Base-by-base conservation (phyloP, 2,797 vertebrate genomes). In the Aplochiton taeniatus region DNA sequence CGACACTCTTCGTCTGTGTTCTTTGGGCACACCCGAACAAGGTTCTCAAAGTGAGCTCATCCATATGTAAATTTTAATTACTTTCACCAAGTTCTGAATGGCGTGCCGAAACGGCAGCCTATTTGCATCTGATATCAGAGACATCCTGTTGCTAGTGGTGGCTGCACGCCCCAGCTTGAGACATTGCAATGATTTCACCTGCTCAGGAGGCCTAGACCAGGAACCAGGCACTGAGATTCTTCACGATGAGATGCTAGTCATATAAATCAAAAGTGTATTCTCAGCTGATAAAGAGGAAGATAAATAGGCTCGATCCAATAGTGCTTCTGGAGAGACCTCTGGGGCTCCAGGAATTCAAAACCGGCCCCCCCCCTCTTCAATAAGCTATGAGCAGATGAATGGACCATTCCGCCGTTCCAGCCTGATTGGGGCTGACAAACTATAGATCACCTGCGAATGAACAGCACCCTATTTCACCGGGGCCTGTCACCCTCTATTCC, bases 401-500 rank as follows among this genome's bases (percentile, higher is more conserved):
- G 83, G 83, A 86, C 84, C 80, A 74, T 77, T 85, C 80, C 83
- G 77, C 83, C 76, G 81, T 89, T 87, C 83, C 60, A 59, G 77
- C 76, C 80, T 91, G 87, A 90, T 88, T 87, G 87, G 85, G 75
- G 82, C 83, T 86, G 87, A 90, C 87, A 87, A 89, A 89, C 87
- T 86, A 90, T 91, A 89, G 85, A 91, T 91, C 89, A 90, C 84
- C 83, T 77, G 82, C 78, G 79, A 87, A 80, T 68, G 75, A 89
- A 83, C 76, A 77, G 77, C 76, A 74, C 72, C 81, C 78, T 81
- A 87, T 91, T 87, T 87, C 82, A 87, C 78, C 68, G 58, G 61
- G 70, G 70, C 82, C 78, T 81, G 81, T 87, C 87, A 86, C 78
- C 70, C 77, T 83, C 81, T 72, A 79, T 85, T 79, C 72, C 76